Evolutionary conservation across 2,113 vertebrate genomes (phyloP).

Genomic region (Empidonax alnorum): DNA sequence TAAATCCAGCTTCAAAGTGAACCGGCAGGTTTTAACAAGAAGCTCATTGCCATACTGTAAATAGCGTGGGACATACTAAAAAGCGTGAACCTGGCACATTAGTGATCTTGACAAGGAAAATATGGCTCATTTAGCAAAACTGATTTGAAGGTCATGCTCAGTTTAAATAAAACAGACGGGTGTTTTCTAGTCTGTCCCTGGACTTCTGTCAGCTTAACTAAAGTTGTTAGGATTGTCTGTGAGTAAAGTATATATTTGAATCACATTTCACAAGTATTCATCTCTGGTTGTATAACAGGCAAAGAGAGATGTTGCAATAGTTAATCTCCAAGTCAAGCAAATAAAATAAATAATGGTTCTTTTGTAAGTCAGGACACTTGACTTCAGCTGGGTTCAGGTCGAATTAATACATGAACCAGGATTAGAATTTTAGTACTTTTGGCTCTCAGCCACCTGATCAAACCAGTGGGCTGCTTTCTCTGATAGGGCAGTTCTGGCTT

Average conservation of each 20-base stretch:
- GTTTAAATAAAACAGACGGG: neutral
- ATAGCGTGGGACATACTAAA: conserved; percentile 5
- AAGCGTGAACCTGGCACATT: neutral
- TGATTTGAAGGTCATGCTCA: conserved; percentile 22
- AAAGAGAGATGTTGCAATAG: conserved; percentile 16
- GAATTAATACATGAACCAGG: neutral
- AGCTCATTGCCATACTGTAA: conserved; percentile 26
- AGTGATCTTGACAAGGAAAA: conserved; percentile 6
- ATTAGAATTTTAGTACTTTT: neutral
- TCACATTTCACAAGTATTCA: neutral
- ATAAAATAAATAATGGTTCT: conserved; percentile 1
- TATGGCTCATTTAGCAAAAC: conserved; percentile 41
- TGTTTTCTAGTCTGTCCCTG: neutral
- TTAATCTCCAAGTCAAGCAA: conserved; percentile 26
- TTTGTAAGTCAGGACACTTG: neutral
- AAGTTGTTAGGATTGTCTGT: neutral
- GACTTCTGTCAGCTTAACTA: neutral
- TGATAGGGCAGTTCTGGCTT: neutral
- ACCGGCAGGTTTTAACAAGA: conserved; percentile 19
- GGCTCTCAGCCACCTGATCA: neutral
- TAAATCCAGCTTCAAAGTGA: conserved; percentile 56
- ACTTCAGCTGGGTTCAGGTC: neutral
- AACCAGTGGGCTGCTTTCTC: neutral
- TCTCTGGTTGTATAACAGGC: neutral
- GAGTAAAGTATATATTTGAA: neutral